Percentiles rank a stretch among this genome's conserved stretches.
phyloP scores from a whole-genome alignment of 2,113 vertebrate genomes.

The Sinocyclocheilus anshuiensis region DNA sequence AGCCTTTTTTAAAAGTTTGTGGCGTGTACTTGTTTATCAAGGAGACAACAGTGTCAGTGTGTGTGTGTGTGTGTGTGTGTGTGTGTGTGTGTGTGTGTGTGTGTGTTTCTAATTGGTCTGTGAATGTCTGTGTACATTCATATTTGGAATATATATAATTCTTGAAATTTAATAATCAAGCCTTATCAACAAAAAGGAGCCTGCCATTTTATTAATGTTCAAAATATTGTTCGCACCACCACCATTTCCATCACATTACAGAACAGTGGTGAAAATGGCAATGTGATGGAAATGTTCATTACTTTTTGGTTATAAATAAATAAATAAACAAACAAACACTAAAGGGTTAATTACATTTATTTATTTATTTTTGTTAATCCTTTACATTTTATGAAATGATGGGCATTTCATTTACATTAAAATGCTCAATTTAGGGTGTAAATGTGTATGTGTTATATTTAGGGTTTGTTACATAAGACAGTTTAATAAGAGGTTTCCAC shows the following conservation, averaged over 20 bases:
- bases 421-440: neutral
- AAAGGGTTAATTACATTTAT: too few species aligned
- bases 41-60: neutral
- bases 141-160: neutral
- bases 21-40: neutral
- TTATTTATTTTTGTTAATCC: neutral
- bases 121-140: too few species aligned
- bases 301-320: neutral
- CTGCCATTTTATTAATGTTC: neutral
- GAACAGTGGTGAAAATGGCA: neutral
- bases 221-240: neutral
- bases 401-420: neutral
- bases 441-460: neutral
- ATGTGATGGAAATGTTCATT: neutral
- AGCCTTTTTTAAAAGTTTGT: neutral
- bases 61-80: too few species aligned
- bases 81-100: too few species aligned
- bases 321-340: too few species aligned
- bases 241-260: neutral
- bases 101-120: too few species aligned
- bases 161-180: too few species aligned
- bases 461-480: conserved; percentile 9
- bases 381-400: neutral
- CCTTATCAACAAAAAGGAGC: neutral
- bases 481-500: neutral